These are phyloP conservation scores for Betta splendens DNA, from an alignment of 2,797 vertebrate species.

Conservation along the genomic window DNA sequence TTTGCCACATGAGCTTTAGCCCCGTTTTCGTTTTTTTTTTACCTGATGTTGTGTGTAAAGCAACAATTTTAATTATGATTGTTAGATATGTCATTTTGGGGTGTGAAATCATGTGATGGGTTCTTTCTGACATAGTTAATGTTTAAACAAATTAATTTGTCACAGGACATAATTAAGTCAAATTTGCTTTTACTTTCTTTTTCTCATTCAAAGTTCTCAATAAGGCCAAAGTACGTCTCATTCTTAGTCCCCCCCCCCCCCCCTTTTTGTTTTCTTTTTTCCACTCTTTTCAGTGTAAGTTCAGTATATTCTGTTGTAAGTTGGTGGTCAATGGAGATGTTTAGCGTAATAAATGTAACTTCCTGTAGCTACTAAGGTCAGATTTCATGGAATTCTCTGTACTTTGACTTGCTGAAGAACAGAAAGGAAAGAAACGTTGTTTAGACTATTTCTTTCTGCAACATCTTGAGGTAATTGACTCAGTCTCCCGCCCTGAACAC, in stretches of 20 bases:
- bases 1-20: too few species aligned
- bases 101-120: neutral
- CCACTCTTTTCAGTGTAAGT: conserved; percentile 13
- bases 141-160: too few species aligned
- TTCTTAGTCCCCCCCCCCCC: conserved; percentile 2
- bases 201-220: conserved; percentile 7
- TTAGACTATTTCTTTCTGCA: conserved; percentile 63
- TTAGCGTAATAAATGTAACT: conserved; percentile 33
- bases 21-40: neutral
- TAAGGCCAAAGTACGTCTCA: conserved; percentile 6
- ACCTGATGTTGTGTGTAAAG: neutral
- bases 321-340: conserved; percentile 24
- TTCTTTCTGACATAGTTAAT: too few species aligned
- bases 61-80: too few species aligned
- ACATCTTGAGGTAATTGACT: conserved; percentile 80
- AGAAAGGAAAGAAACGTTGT: conserved; percentile 32
- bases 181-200: too few species aligned
- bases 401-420: conserved; percentile 41
- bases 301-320: neutral
- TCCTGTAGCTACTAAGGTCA: conserved; percentile 32
- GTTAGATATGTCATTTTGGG: too few species aligned
- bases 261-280: neutral
- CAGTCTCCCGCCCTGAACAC: conserved; percentile 55
- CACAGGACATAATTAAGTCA: too few species aligned
- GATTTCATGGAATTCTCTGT: conserved; percentile 46